A percentile compares a stretch with the other conserved stretches of the same genome.
These are phyloP conservation scores for Mormyrus lacerda DNA, from an alignment of 2,113 vertebrate genomes.

Conservation along the genomic window DNA sequence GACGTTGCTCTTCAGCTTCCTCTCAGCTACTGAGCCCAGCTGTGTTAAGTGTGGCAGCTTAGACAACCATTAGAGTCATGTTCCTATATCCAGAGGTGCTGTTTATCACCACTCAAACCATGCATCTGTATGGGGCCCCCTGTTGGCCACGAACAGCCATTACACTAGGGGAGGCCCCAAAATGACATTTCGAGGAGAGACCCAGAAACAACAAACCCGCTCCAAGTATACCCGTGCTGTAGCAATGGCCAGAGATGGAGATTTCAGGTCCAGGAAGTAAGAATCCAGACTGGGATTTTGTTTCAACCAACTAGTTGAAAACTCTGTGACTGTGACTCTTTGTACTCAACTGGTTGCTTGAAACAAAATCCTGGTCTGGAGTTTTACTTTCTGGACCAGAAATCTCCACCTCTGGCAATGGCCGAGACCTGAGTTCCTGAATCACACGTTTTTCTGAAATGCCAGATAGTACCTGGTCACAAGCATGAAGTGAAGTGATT, in stretches of 20 bases:
- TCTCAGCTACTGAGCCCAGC: neutral
- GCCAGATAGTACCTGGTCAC: neutral
- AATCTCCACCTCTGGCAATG: no score
- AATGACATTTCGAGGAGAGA: neutral
- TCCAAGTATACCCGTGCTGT: neutral
- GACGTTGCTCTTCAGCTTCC: neutral
- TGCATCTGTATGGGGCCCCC: neutral
- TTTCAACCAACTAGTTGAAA: no score
- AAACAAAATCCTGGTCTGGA: no score
- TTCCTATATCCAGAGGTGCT: neutral
- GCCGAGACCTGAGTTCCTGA: no score
- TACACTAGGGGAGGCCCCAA: neutral
- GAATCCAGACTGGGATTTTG: no score
- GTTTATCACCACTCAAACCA: neutral
- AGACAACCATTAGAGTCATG: neutral
- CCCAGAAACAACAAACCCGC: neutral
- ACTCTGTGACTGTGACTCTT: no score
- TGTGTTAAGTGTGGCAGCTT: neutral
- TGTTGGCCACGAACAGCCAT: neutral
- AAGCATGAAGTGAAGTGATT: neutral
- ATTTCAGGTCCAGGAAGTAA: no score
- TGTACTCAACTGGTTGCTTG: no score
- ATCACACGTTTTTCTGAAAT: neutral
- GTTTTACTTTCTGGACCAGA: no score
- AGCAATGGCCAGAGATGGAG: no score